Conservation (phyloP, 1,140 invertebrate species). For the Gryon sp. region DNA sequence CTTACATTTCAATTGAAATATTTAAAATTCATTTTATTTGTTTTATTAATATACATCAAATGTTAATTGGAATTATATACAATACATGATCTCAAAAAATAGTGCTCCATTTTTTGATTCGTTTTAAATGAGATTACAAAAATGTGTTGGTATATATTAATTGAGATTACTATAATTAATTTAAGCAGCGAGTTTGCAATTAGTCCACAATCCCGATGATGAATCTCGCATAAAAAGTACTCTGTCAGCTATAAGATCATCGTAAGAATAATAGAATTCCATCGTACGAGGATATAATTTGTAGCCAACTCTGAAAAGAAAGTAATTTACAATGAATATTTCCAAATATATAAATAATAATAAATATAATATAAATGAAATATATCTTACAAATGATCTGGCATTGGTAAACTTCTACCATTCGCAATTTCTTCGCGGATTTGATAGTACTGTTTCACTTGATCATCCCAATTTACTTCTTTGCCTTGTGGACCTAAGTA, state of each 20-base stretch:
- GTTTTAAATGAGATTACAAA: no score
- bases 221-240: constrained; percentile 55
- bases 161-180: constrained; percentile 1
- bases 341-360: neutral
- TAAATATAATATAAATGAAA: neutral
- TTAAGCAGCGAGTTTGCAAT: constrained; percentile 61
- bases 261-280: constrained; percentile 73
- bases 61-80: no score
- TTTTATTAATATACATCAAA: no score
- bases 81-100: no score
- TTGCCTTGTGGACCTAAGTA: constrained; percentile 76
- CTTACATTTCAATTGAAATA: no score
- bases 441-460: constrained; percentile 73
- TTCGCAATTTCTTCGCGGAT: constrained; percentile 66
- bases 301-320: constrained; percentile 71
- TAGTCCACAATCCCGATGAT: constrained; percentile 45
- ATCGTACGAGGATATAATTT: constrained; percentile 72
- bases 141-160: neutral
- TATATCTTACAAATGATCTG: constrained; percentile 77
- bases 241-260: constrained; percentile 72
- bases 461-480: constrained; percentile 74
- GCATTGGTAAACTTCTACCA: constrained; percentile 68
- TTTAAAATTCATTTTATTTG: no score
- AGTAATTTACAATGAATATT: neutral
- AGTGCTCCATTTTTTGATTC: no score